Conservation (phyloP, 2,797 vertebrate genomes). For the Petrocephalus schoutedeni region DNA sequence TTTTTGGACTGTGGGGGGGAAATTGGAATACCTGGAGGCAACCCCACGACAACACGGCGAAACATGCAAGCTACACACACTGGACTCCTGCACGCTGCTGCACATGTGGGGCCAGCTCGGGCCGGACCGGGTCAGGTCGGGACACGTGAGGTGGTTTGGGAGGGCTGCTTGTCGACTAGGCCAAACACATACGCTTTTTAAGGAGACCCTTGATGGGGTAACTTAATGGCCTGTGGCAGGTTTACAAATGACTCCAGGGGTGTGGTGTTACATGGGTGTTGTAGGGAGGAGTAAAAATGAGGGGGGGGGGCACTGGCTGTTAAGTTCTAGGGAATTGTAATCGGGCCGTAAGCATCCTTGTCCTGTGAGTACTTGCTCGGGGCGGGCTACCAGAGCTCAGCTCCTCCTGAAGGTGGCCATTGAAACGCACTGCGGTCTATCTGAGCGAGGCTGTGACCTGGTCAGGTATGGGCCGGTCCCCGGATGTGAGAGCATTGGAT, state of each 20-base stretch:
- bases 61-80: no score
- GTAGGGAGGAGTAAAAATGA: not conserved
- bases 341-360: not conserved
- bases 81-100: not conserved
- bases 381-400: not conserved
- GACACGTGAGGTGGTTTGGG: not conserved
- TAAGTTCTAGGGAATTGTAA: not conserved
- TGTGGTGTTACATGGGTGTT: not conserved
- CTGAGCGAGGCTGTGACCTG: not conserved
- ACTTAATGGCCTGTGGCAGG: constrained; percentile 35
- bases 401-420: not conserved
- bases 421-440: not conserved
- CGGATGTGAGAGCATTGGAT: not conserved
- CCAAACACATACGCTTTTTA: not conserved
- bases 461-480: not conserved
- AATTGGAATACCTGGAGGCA: no score
- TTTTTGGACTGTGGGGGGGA: no score
- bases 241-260: constrained; percentile 18
- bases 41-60: no score
- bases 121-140: not conserved
- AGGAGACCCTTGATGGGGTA: constrained; percentile 34
- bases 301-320: not conserved
- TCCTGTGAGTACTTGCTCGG: not conserved
- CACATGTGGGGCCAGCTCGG: not conserved
- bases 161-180: not conserved